Evolutionary conservation across 1,140 invertebrate species (phyloP).

Genomic region (Rhynchophorus ferrugineus): DNA sequence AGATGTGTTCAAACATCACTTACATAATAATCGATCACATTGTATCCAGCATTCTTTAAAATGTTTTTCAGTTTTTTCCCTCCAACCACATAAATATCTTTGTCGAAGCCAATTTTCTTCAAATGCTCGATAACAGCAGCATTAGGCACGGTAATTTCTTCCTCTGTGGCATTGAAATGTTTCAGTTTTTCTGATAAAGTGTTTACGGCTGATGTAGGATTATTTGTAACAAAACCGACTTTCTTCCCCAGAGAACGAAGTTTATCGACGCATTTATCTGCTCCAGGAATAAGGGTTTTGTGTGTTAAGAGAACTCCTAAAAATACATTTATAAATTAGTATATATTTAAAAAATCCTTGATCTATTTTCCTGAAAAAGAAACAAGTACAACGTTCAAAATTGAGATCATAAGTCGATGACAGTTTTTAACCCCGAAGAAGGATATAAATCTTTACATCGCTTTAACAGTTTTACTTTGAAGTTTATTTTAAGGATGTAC

Average conservation of each 20-base stretch:
- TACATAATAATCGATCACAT: slow-evolving; percentile 7
- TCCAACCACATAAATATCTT: slow-evolving; percentile 8
- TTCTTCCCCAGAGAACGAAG: slow-evolving; percentile 2
- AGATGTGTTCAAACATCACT: too few species aligned
- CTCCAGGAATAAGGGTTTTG: neutral
- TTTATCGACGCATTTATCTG: neutral
- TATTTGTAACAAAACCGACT: slow-evolving; percentile 6
- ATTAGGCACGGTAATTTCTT: slow-evolving; percentile 7
- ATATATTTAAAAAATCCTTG: neutral
- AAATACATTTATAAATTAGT: neutral
- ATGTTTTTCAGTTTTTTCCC: neutral
- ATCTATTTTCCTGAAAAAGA: too few species aligned
- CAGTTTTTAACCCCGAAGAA: too few species aligned
- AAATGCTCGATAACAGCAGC: neutral
- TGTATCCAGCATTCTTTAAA: slow-evolving; percentile 2
- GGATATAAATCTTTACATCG: too few species aligned
- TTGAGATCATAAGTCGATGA: too few species aligned
- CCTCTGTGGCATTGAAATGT: neutral
- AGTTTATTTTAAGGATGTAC: too few species aligned
- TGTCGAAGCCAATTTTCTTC: neutral
- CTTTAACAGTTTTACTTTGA: too few species aligned
- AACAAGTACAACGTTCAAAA: too few species aligned
- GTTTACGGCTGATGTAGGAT: neutral
- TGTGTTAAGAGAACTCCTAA: slow-evolving; percentile 2
- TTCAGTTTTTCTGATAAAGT: neutral